These are phyloP conservation scores for Bombus affinis DNA, from an alignment of 1,140 invertebrate genomes.

Conservation along the genomic window DNA sequence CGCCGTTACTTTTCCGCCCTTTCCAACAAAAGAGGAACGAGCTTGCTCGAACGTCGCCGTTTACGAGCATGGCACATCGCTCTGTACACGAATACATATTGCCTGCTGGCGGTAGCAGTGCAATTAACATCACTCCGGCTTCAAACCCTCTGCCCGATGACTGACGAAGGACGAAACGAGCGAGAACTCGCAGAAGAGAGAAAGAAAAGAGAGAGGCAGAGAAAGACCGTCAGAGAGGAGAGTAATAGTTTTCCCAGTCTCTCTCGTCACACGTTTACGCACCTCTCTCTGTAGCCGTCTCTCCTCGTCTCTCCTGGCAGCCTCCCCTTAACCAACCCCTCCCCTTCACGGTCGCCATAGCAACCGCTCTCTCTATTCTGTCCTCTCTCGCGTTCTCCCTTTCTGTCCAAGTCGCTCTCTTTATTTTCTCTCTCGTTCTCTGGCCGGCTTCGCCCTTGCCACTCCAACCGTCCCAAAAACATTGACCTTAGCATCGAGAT, in stretches of 20 bases:
- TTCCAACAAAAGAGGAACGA: not conserved
- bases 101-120: conserved; percentile 69
- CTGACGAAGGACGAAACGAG: conserved; percentile 51
- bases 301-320: conserved; percentile 46
- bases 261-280: conserved; percentile 28
- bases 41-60: conserved; percentile 36
- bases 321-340: conserved; percentile 58
- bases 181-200: not conserved
- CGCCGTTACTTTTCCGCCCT: conserved; percentile 54
- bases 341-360: conserved; percentile 71
- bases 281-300: conserved; percentile 20
- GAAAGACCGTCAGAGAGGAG: conserved; percentile 36
- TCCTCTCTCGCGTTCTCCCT: conserved; percentile 57
- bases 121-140: conserved; percentile 72
- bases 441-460: conserved; percentile 56
- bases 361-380: conserved; percentile 64
- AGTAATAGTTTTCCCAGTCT: conserved; percentile 67
- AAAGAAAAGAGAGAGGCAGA: conserved; percentile 21
- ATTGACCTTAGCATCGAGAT: conserved; percentile 74
- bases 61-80: conserved; percentile 57
- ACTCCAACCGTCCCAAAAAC: conserved; percentile 74
- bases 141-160: conserved; percentile 60
- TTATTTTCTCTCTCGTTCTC: conserved; percentile 58
- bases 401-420: conserved; percentile 33
- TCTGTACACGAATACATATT: conserved; percentile 70